Conservation (phyloP, 2,113 vertebrate species). For the Gorsachius goisagi region DNA sequence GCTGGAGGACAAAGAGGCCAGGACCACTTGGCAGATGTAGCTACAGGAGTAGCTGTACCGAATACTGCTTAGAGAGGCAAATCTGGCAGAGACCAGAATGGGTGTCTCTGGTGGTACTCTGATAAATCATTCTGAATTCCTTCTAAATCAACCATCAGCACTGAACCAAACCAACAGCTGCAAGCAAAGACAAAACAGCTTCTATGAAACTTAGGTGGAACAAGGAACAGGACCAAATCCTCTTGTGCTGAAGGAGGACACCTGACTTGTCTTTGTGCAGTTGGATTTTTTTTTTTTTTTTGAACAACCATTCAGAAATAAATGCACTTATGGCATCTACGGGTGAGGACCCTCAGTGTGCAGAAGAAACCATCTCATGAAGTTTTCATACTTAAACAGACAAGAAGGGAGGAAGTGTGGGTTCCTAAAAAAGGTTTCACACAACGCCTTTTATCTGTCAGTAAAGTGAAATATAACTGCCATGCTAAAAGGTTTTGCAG, state of each 20-base stretch:
- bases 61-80: not conserved
- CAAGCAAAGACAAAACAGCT: not conserved
- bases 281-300: not conserved
- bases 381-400: slow-evolving; percentile 37
- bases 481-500: slow-evolving; percentile 60
- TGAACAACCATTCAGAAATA: not conserved
- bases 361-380: not conserved
- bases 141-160: not conserved
- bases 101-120: not conserved
- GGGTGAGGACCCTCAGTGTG: not conserved
- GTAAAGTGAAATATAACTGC: slow-evolving; percentile 56
- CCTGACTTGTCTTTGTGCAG: not conserved
- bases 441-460: slow-evolving; percentile 58
- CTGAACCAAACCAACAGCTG: not conserved
- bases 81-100: not conserved
- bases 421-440: slow-evolving; percentile 48
- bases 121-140: not conserved
- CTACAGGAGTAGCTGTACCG: not conserved
- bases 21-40: not conserved
- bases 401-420: slow-evolving; percentile 19
- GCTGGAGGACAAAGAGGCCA: not conserved
- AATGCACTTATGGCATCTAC: not conserved
- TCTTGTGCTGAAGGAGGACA: not conserved
- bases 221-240: not conserved
- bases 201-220: not conserved